These are phyloP conservation scores for Pycnomerus fuliginosus DNA, from an alignment of 2,888 invertebrate genomes.

Conservation along the genomic window DNA sequence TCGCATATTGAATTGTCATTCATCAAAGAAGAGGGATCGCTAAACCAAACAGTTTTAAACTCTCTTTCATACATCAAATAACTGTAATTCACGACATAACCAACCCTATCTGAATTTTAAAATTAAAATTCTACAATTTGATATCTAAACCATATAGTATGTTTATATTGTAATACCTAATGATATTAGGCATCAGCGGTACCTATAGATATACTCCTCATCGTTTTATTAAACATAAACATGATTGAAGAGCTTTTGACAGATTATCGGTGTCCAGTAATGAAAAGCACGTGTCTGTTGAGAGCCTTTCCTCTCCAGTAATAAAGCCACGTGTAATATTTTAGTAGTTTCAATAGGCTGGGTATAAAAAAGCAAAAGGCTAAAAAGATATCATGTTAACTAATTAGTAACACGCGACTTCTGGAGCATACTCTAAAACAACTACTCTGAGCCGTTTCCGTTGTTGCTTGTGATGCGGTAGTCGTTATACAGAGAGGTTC, in stretches of 20 bases:
- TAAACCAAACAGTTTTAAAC: slow-evolving; percentile 47
- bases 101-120: not conserved
- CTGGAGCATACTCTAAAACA: no score
- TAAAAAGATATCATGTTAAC: slow-evolving; percentile 19
- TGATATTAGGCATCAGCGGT: no score
- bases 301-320: slow-evolving; percentile 30
- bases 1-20: slow-evolving; percentile 50
- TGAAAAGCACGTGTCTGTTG: slow-evolving; percentile 37
- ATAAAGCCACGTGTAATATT: slow-evolving; percentile 23
- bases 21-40: slow-evolving; percentile 40
- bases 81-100: slow-evolving; percentile 32
- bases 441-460: no score
- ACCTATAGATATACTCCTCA: no score
- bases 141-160: no score
- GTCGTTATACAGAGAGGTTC: no score
- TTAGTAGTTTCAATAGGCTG: slow-evolving; percentile 3
- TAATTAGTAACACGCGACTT: slow-evolving; percentile 21
- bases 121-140: slow-evolving; percentile 1
- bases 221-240: slow-evolving; percentile 19
- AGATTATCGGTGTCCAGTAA: slow-evolving; percentile 34
- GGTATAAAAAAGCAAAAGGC: no score
- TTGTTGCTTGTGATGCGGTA: no score
- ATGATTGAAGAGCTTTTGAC: slow-evolving; percentile 33
- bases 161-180: no score
- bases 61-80: slow-evolving; percentile 40